Evolutionary conservation across 1,140 invertebrate genomes (phyloP), one percentile per base, ranked within the genome.

Genomic region (Nylanderia fulva): DNA sequence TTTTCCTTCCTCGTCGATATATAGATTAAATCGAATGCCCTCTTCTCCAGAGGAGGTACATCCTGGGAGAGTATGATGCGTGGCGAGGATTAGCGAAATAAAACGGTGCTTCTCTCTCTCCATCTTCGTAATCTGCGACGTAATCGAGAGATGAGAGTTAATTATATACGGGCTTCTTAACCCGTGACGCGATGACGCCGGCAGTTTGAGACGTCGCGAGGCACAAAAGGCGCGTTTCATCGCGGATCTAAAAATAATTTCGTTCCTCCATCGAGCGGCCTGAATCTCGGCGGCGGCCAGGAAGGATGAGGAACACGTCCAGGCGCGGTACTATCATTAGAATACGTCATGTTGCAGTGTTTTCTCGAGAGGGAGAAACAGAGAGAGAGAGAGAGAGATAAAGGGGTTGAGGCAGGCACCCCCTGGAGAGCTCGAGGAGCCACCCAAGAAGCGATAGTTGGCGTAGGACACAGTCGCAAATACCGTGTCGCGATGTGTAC

Each of bases 381-480:
- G 68, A 27, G 21, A 87, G 86, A 48, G 72, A 90, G 88, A 87
- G 77, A 87, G 87, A 90, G 42, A 83, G 58, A 76, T n/a, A n/a
- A n/a, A n/a, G n/a, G 75, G 77, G 83, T n/a, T n/a, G 69, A 68
- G 85, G 84, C 86, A 86, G 88, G 89, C 91, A 93, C 92, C 93
- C 92, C 93, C 93, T 88, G 93, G 92, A 90, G 93, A 93, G 92
- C n/a, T 7, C 85, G 88, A 84, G 86, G 91, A 93, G 92, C 93
- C 93, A 94, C 93, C 93, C 93, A 93, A 93, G 93, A 93, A 94
- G 93, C 93, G 92, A 92, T 92, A 93, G 92, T 91, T 93, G 91
- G 39, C 15, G 91, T 91, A 93, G 90, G 92, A 93, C 92, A 92
- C 91, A 90, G 42, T 9, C 76, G 76, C 54, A 79, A 79, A 68